Percentiles rank a stretch among this genome's conserved stretches.
Evolutionary conservation across 1,140 invertebrate species (phyloP).

Genomic region (Dryas iulia): DNA sequence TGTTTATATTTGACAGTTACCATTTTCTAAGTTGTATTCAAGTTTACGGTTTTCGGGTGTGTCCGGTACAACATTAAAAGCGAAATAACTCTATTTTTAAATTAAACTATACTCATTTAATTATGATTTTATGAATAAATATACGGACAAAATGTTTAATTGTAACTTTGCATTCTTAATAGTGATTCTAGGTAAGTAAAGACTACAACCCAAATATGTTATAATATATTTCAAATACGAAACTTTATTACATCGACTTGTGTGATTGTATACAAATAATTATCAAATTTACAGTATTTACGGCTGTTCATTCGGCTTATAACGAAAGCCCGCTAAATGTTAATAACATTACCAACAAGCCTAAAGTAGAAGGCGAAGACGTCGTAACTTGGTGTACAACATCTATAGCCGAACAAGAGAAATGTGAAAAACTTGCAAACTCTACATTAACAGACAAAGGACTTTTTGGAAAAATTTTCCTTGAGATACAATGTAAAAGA

Average conservation of each 20-base stretch:
- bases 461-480: conserved; percentile 82
- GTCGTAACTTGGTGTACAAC: conserved; percentile 89
- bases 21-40: background rate
- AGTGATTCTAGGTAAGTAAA: background rate
- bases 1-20: conserved; percentile 1
- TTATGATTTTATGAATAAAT: background rate
- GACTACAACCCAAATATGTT: background rate
- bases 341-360: conserved; percentile 9
- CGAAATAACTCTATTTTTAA: background rate
- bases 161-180: background rate
- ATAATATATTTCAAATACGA: background rate
- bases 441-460: conserved; percentile 84
- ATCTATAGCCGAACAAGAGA: conserved; percentile 85
- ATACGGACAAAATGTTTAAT: background rate
- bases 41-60: conserved; percentile 29
- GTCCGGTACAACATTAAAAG: conserved; percentile 2
- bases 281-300: background rate
- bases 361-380: conserved; percentile 55
- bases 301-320: background rate
- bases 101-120: background rate
- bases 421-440: conserved; percentile 87
- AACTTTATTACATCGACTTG: background rate
- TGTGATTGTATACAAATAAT: background rate
- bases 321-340: background rate
- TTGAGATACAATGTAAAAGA: conserved; percentile 84